phyloP scores from a whole-genome alignment of 2,888 invertebrate species.

The Hypena proboscidalis region DNA sequence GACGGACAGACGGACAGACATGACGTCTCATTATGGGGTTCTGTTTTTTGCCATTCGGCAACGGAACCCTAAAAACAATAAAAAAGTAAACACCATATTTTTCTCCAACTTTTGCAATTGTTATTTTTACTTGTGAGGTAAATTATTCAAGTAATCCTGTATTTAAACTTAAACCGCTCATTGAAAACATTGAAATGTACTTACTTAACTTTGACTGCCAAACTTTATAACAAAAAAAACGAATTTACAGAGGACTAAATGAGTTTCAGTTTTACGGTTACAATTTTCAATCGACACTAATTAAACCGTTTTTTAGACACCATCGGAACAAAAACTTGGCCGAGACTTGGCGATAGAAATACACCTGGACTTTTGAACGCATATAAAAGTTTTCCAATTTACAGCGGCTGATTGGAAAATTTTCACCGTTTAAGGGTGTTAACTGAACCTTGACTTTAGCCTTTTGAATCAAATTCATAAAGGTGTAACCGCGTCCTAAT shows the following conservation, averaged over 20 bases:
- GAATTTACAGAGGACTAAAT: constrained; percentile 39
- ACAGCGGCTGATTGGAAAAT: constrained; percentile 83
- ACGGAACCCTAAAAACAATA: no score
- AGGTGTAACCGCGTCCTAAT: no score
- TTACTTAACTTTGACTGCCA: constrained; percentile 9
- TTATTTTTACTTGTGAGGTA: no score
- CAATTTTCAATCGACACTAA: constrained; percentile 62
- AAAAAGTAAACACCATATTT: no score
- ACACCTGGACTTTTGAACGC: constrained; percentile 83
- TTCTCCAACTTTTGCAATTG: no score
- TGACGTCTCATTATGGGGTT: no score
- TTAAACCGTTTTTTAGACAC: constrained; percentile 69
- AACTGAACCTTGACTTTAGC: constrained; percentile 79
- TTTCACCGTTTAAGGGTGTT: constrained; percentile 81
- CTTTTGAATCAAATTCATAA: constrained; percentile 70
- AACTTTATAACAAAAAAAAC: constrained; percentile 26
- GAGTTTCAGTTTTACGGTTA: constrained; percentile 46
- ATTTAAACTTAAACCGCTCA: no score
- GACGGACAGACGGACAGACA: no score
- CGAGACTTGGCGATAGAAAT: constrained; percentile 72
- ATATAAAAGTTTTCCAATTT: constrained; percentile 86
- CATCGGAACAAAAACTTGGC: constrained; percentile 72
- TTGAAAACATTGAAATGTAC: no score
- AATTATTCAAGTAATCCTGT: no score
- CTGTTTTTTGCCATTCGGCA: no score